These are phyloP conservation scores for Heliconius hewitsoni DNA, from an alignment of 1,140 invertebrate genomes.

Conservation along the genomic window DNA sequence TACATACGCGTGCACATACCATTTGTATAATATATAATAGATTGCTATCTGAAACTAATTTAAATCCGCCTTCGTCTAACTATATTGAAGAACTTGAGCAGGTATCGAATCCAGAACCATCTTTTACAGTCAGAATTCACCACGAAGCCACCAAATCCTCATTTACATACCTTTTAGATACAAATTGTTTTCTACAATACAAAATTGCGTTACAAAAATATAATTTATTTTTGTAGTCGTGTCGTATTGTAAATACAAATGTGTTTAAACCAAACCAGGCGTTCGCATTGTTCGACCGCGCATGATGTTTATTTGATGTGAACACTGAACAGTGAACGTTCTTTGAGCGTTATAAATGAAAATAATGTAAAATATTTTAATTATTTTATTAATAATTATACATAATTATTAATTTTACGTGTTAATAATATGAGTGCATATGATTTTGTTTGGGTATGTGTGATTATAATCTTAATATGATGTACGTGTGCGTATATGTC, in stretches of 20 bases:
- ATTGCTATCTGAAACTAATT: no score
- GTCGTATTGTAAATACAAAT: slow-evolving; percentile 7
- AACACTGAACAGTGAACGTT: neutral
- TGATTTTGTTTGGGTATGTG: no score
- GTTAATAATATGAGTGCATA: neutral
- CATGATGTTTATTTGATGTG: slow-evolving; percentile 7
- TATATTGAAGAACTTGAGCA: no score
- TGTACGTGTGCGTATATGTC: no score
- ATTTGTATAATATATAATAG: no score
- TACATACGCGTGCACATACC: no score
- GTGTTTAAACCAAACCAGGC: slow-evolving; percentile 8
- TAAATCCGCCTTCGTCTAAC: no score
- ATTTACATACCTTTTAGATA: slow-evolving; percentile 1
- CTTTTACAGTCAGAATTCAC: neutral
- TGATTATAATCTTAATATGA: no score
- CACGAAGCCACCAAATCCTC: neutral
- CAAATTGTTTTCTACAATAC: neutral
- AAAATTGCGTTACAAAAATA: neutral
- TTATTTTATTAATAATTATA: neutral
- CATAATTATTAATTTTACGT: neutral
- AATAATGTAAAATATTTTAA: neutral
- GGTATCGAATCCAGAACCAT: no score
- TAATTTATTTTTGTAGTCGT: neutral
- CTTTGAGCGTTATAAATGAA: neutral
- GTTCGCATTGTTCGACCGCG: neutral